These are phyloP conservation scores for Trissolcus japonicus DNA, from an alignment of 2,888 invertebrate species.

Conservation along the genomic window DNA sequence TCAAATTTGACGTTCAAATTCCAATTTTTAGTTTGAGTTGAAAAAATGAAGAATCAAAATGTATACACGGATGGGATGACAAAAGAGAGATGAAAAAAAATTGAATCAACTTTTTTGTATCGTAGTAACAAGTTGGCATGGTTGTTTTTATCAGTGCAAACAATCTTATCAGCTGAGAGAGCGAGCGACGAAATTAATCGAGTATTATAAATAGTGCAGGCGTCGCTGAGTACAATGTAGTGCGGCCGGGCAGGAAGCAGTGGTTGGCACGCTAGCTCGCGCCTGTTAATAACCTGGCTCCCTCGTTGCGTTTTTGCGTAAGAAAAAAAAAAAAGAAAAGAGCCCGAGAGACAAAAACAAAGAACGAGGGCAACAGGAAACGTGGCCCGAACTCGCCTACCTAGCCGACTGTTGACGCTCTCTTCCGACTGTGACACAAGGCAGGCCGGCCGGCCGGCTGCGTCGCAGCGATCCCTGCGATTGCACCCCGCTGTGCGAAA, in stretches of 20 bases:
- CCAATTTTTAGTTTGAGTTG: too few species aligned
- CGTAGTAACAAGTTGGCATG: not conserved
- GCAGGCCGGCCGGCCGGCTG: constrained; percentile 39
- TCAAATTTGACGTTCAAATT: too few species aligned
- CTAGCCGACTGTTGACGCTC: constrained; percentile 39
- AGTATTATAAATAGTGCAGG: constrained; percentile 30
- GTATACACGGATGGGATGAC: too few species aligned
- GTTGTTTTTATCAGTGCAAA: constrained; percentile 19
- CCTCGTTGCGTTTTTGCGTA: constrained; percentile 42
- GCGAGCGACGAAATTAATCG: constrained; percentile 38
- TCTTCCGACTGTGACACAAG: constrained; percentile 46
- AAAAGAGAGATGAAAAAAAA: too few species aligned
- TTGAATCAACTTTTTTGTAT: too few species aligned
- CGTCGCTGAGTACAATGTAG: constrained; percentile 29
- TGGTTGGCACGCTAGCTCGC: constrained; percentile 52
- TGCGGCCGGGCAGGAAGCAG: constrained; percentile 33
- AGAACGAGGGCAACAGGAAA: constrained; percentile 44
- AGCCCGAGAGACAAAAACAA: constrained; percentile 32
- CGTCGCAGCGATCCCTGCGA: constrained; percentile 22
- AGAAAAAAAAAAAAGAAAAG: constrained; percentile 35
- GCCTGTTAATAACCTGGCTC: constrained; percentile 48
- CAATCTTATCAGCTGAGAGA: constrained; percentile 25
- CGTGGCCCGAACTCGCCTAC: constrained; percentile 41
- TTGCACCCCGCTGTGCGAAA: constrained; percentile 50
- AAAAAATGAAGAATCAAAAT: too few species aligned